A percentile compares a stretch with the other conserved stretches of the same genome.
These are phyloP conservation scores for Chaetophractus vellerosus DNA, from an alignment of 2,797 vertebrate species.

Conservation along the genomic window DNA sequence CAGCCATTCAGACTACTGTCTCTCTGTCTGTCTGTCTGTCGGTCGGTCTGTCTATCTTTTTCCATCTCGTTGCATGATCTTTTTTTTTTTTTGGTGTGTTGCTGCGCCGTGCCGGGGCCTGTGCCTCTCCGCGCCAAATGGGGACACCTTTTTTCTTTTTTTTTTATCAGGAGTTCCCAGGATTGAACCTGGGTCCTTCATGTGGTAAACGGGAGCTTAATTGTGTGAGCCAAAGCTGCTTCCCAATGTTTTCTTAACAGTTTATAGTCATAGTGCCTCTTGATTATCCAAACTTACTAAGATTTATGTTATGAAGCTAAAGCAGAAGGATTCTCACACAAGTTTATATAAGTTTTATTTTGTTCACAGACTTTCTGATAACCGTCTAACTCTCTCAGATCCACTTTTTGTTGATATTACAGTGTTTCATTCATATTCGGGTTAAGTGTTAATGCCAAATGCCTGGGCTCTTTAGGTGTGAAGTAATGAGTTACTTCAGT, in stretches of 20 bases:
- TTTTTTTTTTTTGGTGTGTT: no score
- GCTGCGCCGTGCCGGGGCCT: no score
- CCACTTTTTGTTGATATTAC: background rate
- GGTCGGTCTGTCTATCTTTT: no score
- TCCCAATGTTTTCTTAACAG: background rate
- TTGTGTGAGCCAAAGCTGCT: no score
- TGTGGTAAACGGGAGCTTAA: no score
- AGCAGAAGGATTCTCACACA: slow-evolving; percentile 33
- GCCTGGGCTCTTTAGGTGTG: slow-evolving; percentile 16
- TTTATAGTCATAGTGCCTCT: background rate
- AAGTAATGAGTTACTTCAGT: background rate
- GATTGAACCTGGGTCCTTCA: no score
- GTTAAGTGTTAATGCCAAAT: slow-evolving; percentile 26
- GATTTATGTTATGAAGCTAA: background rate
- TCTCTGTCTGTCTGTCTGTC: background rate
- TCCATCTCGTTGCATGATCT: no score
- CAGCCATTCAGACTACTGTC: background rate
- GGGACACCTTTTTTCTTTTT: no score
- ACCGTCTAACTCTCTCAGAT: background rate
- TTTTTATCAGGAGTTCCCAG: no score
- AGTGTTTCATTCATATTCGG: background rate
- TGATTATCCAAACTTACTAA: background rate
- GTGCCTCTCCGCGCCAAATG: no score
- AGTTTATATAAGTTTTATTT: background rate
- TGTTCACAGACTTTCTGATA: slow-evolving; percentile 12